phyloP scores from a whole-genome alignment of 2,113 vertebrate genomes.

The Periophthalmus modestus region DNA sequence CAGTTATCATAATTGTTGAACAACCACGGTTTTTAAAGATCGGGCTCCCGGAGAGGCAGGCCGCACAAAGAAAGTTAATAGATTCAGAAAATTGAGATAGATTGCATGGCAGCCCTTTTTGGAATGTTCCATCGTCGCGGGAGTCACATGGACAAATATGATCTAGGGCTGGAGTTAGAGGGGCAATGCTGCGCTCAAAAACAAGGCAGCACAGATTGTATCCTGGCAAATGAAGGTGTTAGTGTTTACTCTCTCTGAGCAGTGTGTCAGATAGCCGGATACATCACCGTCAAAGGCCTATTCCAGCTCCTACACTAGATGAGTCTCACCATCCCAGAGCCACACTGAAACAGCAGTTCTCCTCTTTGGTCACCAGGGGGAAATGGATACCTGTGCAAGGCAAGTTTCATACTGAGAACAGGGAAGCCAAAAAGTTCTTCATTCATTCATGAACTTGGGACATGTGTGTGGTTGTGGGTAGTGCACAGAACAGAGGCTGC shows the following conservation, averaged over 20 bases:
- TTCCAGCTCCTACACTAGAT: slow-evolving; percentile 22
- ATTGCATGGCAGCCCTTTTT: slow-evolving; percentile 70
- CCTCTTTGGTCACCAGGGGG: slow-evolving; percentile 78
- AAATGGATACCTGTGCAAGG: slow-evolving; percentile 78
- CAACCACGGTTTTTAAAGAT: slow-evolving; percentile 77
- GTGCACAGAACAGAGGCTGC: slow-evolving; percentile 17
- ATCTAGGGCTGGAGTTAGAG: slow-evolving; percentile 49
- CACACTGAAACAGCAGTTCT: slow-evolving; percentile 69
- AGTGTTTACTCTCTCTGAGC: slow-evolving; percentile 36
- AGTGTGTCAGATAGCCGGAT: slow-evolving; percentile 38
- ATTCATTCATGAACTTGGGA: slow-evolving; percentile 38
- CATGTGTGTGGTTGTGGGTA: slow-evolving; percentile 23
- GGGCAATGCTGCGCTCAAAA: slow-evolving; percentile 18
- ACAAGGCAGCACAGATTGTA: slow-evolving; percentile 37
- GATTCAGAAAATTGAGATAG: slow-evolving; percentile 80
- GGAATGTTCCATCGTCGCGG: slow-evolving; percentile 61
- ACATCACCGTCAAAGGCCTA: slow-evolving; percentile 49
- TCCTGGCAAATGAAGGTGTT: slow-evolving; percentile 59
- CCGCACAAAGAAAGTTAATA: slow-evolving; percentile 78
- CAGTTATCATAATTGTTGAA: slow-evolving; percentile 82
- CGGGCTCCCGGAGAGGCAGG: slow-evolving; percentile 65
- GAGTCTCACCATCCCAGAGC: slow-evolving; percentile 27
- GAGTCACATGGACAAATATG: slow-evolving; percentile 75
- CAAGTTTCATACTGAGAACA: slow-evolving; percentile 68
- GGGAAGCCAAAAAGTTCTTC: slow-evolving; percentile 49